Evolutionary conservation across 2,888 invertebrate species (phyloP), one percentile per base, ranked within the genome.

Genomic region (Cantharis rufa): DNA sequence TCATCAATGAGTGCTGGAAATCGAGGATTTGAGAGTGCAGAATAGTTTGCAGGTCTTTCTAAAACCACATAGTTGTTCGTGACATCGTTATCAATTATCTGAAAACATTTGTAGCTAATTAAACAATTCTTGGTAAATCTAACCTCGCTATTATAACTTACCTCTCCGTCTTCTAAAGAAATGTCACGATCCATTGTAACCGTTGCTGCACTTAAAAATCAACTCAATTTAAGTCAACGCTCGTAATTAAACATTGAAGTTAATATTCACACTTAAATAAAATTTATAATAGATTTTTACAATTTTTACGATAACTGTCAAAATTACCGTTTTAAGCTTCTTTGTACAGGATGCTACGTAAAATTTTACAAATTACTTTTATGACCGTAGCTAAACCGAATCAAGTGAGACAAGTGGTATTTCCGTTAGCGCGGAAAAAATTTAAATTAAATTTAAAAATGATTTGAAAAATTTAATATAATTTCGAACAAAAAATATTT

Each of bases 31-130:
- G 72, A 81, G 24, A 82, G 78, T 24, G 81, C 78, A 15, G 86
- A 84, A 77, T 87, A 87, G 74, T 89, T 89, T 78, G 89, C 88
- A 1, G 92, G 92, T 28, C 92, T 88, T 82, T 90, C 89, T 81
- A 92, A 83, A 1, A 92, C 92, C 27, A 89, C 90, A 82, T 92
- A 92, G 4, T 89, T 88, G 68, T 90, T 90, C 66, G 89, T 89
- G 16, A 16, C 21, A 62, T 73, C 69, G 32, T 64, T 70, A 21
- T 69, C 61, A 13, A 73, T 15, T 66, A 73, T 71, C 69, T 69
- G 15, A 27, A 75, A 68, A 66, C 62, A 62, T 61, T 18, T 7
- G n/a, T 48, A 48, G 9, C 48, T n/a, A n/a, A 48, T 48, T 48
- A 48, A n/a, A 48, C 48, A n/a, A 48, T 48, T 48, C 48, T n/a